Evolutionary conservation across 2,113 vertebrate species (phyloP).

Genomic region (Promerops cafer): DNA sequence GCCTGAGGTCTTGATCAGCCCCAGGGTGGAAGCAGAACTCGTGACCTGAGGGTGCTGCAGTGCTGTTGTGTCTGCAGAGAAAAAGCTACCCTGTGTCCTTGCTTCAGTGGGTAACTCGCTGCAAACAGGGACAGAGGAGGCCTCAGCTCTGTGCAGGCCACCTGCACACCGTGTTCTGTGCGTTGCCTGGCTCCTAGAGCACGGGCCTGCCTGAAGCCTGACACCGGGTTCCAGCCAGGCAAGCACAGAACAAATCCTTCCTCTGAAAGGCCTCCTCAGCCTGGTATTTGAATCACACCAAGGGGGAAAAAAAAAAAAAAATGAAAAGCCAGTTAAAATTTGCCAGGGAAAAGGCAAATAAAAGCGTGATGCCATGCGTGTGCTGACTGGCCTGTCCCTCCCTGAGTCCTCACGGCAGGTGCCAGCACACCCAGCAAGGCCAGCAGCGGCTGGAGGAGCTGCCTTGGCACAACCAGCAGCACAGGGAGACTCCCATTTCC

Average conservation of each 20-base stretch:
- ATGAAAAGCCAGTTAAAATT: neutral
- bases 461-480: neutral
- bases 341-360: neutral
- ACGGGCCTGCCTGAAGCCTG: neutral
- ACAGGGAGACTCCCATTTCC: neutral
- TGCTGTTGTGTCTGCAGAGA: neutral
- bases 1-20: neutral
- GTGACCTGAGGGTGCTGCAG: neutral
- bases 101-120: neutral
- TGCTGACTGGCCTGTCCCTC: neutral
- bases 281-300: neutral
- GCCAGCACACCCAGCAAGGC: neutral
- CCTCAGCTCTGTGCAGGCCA: neutral
- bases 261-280: neutral
- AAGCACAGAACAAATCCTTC: neutral
- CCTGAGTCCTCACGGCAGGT: neutral
- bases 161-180: neutral
- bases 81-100: neutral
- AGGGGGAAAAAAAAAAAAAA: neutral
- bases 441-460: neutral
- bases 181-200: neutral
- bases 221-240: neutral
- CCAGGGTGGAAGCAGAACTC: neutral
- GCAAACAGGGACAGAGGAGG: neutral
- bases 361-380: neutral